A percentile compares a stretch with the other conserved stretches of the same genome.
Conservation (phyloP, 2,113 vertebrate species). For the Apaloderma vittatum region DNA sequence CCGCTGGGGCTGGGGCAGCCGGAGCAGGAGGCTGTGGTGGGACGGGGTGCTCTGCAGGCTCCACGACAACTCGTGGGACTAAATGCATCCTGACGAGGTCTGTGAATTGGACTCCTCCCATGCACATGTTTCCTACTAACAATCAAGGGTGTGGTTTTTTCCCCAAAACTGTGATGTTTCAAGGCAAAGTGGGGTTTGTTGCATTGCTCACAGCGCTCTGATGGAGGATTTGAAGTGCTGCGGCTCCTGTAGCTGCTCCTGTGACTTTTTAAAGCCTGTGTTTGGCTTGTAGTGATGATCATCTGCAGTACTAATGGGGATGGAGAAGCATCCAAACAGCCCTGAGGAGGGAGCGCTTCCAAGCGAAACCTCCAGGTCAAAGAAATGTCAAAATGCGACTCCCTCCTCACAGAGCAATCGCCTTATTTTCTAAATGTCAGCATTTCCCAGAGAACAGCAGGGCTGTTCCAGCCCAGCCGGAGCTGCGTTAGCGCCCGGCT, state of each 20-base stretch:
- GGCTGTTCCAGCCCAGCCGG: neutral
- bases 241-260: neutral
- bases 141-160: neutral
- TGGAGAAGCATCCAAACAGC: neutral
- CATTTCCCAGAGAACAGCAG: neutral
- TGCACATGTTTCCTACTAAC: fast-evolving
- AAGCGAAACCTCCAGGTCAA: neutral
- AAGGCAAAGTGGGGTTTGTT: neutral
- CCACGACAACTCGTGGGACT: neutral
- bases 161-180: neutral
- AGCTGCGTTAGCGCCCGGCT: neutral
- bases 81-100: fast-evolving
- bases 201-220: fast-evolving
- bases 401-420: neutral
- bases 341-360: neutral
- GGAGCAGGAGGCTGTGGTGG: neutral
- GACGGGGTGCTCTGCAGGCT: neutral
- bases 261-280: neutral
- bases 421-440: neutral
- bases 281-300: neutral
- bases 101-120: neutral
- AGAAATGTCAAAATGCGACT: neutral
- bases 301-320: neutral
- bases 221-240: neutral
- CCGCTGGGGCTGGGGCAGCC: neutral